phyloP scores from a whole-genome alignment of 2,888 invertebrate genomes.

The Trachelus stipa region DNA sequence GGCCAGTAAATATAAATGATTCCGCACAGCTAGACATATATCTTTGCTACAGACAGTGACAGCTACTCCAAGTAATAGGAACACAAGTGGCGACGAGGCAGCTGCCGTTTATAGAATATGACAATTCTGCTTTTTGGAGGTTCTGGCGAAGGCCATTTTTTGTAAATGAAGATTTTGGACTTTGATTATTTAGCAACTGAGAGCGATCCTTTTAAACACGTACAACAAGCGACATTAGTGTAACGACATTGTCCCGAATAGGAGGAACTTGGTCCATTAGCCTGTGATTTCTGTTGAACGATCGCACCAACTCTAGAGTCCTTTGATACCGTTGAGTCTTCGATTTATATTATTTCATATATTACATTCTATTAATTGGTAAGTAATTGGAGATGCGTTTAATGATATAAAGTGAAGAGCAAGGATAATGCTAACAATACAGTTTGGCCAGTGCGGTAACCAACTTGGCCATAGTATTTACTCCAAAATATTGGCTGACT shows the following conservation, averaged over 20 bases:
- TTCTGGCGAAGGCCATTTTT: too few relatives aligned
- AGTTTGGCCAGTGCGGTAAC: slow-evolving; percentile 71
- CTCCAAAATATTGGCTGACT: slow-evolving; percentile 64
- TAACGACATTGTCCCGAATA: not conserved
- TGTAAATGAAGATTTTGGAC: too few relatives aligned
- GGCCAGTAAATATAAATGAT: too few relatives aligned
- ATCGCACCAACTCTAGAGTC: not conserved
- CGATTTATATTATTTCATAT: not conserved
- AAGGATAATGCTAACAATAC: slow-evolving; percentile 63
- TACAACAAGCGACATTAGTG: not conserved
- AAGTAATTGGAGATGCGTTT: not conserved
- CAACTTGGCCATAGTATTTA: slow-evolving; percentile 68
- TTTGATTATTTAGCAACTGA: too few relatives aligned
- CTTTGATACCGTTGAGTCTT: not conserved
- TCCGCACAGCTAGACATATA: too few relatives aligned
- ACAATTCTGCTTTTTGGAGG: too few relatives aligned
- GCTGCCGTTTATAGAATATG: too few relatives aligned
- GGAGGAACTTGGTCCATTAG: not conserved
- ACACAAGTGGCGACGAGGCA: too few relatives aligned
- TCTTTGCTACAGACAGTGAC: too few relatives aligned
- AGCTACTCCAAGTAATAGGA: too few relatives aligned
- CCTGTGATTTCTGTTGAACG: not conserved
- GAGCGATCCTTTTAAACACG: too few relatives aligned
- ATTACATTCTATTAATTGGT: not conserved
- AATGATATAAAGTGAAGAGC: not conserved